Conservation (phyloP, 2,888 invertebrate genomes). For the Microctonus hyperodae region DNA sequence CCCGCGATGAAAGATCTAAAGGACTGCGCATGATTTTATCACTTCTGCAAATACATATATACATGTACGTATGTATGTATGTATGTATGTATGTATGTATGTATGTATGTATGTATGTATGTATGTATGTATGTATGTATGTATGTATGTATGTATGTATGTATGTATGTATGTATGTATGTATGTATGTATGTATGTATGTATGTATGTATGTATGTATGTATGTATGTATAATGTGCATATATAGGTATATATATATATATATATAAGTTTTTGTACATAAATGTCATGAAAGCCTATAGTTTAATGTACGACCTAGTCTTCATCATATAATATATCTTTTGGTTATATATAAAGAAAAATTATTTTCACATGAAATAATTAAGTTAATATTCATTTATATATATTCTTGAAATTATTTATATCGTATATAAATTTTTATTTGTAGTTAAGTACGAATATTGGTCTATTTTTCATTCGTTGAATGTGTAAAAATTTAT, state of each 20-base stretch:
- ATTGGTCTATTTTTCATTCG: constrained; percentile 13
- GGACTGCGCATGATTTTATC: constrained; percentile 15
- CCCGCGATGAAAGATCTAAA: neutral
- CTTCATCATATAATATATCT: neutral
- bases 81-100: neutral
- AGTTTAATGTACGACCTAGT: constrained; percentile 7
- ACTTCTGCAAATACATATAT: too few species aligned
- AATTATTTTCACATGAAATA: too few species aligned
- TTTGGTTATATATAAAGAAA: too few species aligned
- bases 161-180: neutral
- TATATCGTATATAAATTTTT: neutral
- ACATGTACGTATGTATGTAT: neutral
- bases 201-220: neutral
- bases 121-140: neutral
- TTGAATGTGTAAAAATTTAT: constrained; percentile 5
- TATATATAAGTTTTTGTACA: neutral
- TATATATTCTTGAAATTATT: too few species aligned
- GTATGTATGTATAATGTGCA: neutral
- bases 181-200: neutral
- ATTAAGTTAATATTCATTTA: neutral
- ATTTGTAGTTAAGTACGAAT: too few species aligned
- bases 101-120: neutral
- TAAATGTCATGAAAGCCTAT: too few species aligned
- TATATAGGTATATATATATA: neutral
- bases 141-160: neutral